Evolutionary conservation across 1,140 invertebrate species (phyloP).

Genomic region (Agrilus planipennis): DNA sequence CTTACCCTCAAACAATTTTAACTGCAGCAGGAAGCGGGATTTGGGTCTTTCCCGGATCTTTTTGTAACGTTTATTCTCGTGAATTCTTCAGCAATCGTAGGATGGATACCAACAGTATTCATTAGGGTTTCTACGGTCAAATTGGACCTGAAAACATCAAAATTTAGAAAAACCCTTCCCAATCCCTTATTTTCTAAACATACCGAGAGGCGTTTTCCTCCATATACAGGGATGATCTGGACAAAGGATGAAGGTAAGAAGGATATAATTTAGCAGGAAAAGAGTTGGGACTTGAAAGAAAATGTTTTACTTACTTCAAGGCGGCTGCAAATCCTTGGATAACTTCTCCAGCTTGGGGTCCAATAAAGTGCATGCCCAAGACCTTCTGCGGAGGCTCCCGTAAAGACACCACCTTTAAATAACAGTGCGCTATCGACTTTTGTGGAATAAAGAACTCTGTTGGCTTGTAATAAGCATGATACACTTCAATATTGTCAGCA

Average conservation of each 20-base stretch:
- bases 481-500: constrained; percentile 68
- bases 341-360: constrained; percentile 93
- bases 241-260: too few species aligned
- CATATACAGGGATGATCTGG: too few species aligned
- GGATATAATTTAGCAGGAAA: background rate
- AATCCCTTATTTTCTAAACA: too few species aligned
- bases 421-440: constrained; percentile 62
- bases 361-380: constrained; percentile 89
- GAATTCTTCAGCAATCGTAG: constrained; percentile 87
- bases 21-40: constrained; percentile 74
- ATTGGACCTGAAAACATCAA: constrained; percentile 50
- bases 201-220: too few species aligned
- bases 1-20: too few species aligned
- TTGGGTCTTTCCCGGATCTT: constrained; percentile 69
- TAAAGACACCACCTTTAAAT: constrained; percentile 64
- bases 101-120: constrained; percentile 91
- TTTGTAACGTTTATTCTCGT: constrained; percentile 69
- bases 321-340: constrained; percentile 90
- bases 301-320: constrained; percentile 49
- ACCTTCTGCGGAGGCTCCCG: constrained; percentile 61
- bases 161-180: too few species aligned
- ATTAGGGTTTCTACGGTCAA: constrained; percentile 84
- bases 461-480: constrained; percentile 89
- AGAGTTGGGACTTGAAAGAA: background rate
- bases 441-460: constrained; percentile 92